Evolutionary conservation across 2,113 vertebrate genomes (phyloP), one percentile per base, ranked within the genome.

Genomic region (Periophthalmodon schlosseri): DNA sequence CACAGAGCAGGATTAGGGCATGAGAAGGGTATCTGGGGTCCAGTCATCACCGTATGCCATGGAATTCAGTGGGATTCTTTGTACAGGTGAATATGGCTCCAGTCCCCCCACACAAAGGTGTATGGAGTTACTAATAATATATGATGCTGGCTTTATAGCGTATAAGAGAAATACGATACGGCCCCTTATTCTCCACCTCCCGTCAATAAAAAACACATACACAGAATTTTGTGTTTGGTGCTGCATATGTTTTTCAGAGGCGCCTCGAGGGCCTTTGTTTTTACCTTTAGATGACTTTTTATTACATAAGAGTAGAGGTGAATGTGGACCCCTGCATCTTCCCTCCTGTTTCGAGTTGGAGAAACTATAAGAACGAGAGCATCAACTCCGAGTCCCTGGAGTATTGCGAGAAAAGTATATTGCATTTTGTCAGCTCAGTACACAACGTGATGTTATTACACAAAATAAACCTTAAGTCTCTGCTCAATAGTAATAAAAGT

Each of bases 401-500:
- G 57, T 28, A 6, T 56, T 21, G 20, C 16, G n/a, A 28, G 16
- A 52, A 28, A 60, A 24, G 14, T 28, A 24, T 60, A 60, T 28
- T 28, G 21, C 57, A 16, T 60, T 60, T 28, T 60, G 57, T 60
- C 23, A 28, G 23, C 57, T 60, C n/a, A 13, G 52, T 56, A 21
- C 57, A 60, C 24, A 28, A 60, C 15, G 24, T 24, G 57, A 60
- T 60, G 12, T 28, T 28, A 60, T 57, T 57, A 23, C n/a, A 57
- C 4, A 57, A 57, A 57, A 57, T 57, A n/a, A 57, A 57, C 56
- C 5, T 28, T 60, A 60, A 15, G 24, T 58, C 57, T 60, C 13
- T 24, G 24, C 23, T 85, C 49, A 76, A 73, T 81, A 57, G 14
- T 20, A 57, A 36, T 50, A 69, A 72, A 76, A 20, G 28, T 44